These are phyloP conservation scores for Drosophila yakuba DNA, from an alignment of 1,140 invertebrate species.

Conservation along the genomic window DNA sequence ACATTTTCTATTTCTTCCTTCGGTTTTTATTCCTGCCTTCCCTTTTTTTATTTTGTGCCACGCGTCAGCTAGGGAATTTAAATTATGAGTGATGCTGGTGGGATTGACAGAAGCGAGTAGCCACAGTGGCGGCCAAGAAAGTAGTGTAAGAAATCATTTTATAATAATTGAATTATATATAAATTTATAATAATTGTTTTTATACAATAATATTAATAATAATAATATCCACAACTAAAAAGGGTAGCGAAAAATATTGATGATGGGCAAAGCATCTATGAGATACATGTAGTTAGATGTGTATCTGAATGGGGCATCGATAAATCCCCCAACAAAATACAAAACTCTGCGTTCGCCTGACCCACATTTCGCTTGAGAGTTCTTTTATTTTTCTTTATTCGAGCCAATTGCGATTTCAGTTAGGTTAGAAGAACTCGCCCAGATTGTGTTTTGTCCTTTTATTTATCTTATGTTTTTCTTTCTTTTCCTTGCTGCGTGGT, in stretches of 20 bases:
- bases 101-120: neutral
- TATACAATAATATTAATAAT: no score
- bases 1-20: constrained; percentile 28
- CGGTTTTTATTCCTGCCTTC: neutral
- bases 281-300: constrained; percentile 11
- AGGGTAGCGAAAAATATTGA: constrained; percentile 10
- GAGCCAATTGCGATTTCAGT: constrained; percentile 39
- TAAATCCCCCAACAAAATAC: constrained; percentile 35
- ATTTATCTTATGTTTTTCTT: neutral
- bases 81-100: constrained; percentile 24
- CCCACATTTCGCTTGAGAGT: constrained; percentile 37
- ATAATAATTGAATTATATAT: no score
- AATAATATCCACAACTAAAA: no score
- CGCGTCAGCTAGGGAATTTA: neutral
- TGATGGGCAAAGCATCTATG: constrained; percentile 7
- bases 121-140: neutral
- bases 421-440: constrained; percentile 34
- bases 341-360: constrained; percentile 13
- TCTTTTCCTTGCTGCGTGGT: constrained; percentile 10
- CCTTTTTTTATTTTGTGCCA: neutral
- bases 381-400: constrained; percentile 5
- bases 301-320: constrained; percentile 29
- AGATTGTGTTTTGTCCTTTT: constrained; percentile 31
- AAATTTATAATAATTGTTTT: no score
- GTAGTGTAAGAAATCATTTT: neutral